A percentile compares a stretch with the other conserved stretches of the same genome.
Evolutionary conservation across 2,888 invertebrate genomes (phyloP).

Genomic region (Doris montereyensis): DNA sequence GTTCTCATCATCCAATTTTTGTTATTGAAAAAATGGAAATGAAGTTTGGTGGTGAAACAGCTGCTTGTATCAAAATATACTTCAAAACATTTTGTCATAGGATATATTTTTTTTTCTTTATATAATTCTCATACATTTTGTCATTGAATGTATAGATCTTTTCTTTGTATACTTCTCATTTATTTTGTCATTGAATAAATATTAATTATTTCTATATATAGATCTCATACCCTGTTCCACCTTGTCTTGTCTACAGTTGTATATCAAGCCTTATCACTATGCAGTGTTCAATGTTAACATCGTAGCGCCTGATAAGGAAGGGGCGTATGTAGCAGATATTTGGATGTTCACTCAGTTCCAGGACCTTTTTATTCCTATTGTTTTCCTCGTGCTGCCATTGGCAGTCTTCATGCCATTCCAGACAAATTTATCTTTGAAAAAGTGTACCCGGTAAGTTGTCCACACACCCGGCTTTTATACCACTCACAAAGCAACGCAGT

Average conservation of each 20-base stretch:
- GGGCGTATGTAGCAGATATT: conserved; percentile 80
- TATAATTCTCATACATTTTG: too few species aligned
- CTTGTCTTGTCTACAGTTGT: conserved; percentile 61
- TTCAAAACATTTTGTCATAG: too few species aligned
- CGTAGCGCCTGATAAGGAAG: conserved; percentile 80
- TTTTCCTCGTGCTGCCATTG: conserved; percentile 84
- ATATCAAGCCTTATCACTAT: conserved; percentile 74
- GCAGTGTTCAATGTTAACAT: conserved; percentile 83
- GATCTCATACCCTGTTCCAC: too few species aligned
- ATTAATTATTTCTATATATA: too few species aligned
- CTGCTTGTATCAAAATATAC: too few species aligned
- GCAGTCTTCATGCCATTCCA: conserved; percentile 81
- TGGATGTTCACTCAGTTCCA: conserved; percentile 79
- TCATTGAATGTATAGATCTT: too few species aligned
- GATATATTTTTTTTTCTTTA: too few species aligned
- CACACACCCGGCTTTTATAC: not conserved
- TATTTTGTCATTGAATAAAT: too few species aligned
- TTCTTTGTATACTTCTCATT: too few species aligned
- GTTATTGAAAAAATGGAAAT: too few species aligned
- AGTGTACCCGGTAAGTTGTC: conserved; percentile 83
- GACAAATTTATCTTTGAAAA: conserved; percentile 82
- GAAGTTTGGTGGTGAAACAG: too few species aligned
- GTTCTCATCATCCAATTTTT: too few species aligned
- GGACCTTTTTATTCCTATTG: conserved; percentile 80
- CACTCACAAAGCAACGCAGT: not conserved